Evolutionary conservation across 2,113 vertebrate genomes (phyloP), one percentile per base, ranked within the genome.

Genomic region (Chaenogobius annularis): DNA sequence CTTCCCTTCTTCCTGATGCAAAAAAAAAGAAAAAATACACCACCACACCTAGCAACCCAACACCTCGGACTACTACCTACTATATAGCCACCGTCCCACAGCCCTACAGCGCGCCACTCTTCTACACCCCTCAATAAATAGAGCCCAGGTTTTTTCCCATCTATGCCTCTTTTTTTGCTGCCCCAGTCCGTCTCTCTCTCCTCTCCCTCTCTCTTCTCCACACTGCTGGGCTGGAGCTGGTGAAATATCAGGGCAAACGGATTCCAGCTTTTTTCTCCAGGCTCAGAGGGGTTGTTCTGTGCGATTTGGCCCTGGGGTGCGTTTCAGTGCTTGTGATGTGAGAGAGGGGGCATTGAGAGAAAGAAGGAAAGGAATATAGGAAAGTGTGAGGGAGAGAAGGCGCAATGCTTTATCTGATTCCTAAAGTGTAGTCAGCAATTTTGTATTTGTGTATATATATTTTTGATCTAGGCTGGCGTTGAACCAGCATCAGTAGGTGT

Each of bases 241-340:
- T 90, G 90, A 92, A 93, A 92, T 92, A 93, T 93, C 92, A 90
- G 92, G 90, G 90, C 92, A 94, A 93, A 93, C 90, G 87, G 91
- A 93, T 93, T 91, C 91, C 92, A 92, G 93, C 85, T 91, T 90
- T 90, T 90, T 92, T 91, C 90, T 90, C 85, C 90, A 58, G 87
- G 89, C 91, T 91, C 90, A 91, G 91, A 93, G 92, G 93, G 92
- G 90, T 91, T 92, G 92, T 94, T 93, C 91, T 89, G 85, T 91
- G 91, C 92, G 90, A 94, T 94, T 93, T 93, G 93, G 93, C 92
- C 93, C 93, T 89, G 92, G 93, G 93, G 93, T 94, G 92, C 91
- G 91, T 94, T 94, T 94, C 89, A 91, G 82, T 76, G 83, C 88
- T 89, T 92, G 87, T 88, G 89, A 92, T 91, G 91, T 90, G 87